phyloP scores from a whole-genome alignment of 2,888 invertebrate species.

The Drosophila quinaria region DNA sequence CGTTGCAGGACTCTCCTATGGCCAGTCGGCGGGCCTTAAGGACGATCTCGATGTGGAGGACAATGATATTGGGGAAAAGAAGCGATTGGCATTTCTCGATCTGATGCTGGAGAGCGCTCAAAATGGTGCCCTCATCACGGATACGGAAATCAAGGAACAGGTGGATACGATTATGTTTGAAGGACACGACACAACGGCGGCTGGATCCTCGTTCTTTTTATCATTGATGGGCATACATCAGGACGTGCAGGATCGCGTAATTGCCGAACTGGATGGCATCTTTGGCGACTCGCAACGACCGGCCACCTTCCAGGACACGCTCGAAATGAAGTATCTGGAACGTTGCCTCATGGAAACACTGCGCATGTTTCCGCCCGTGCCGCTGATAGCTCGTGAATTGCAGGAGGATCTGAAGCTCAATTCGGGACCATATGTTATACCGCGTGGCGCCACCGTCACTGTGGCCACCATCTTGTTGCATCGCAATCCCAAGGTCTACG shows the following conservation, averaged over 20 bases:
- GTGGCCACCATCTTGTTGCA: slow-evolving; percentile 90
- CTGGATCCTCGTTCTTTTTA: slow-evolving; percentile 93
- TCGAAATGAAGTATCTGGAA: slow-evolving; percentile 95
- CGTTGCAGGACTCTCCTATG: slow-evolving; percentile 90
- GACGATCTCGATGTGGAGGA: slow-evolving; percentile 93
- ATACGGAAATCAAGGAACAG: slow-evolving; percentile 93
- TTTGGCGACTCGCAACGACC: slow-evolving; percentile 92
- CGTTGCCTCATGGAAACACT: slow-evolving; percentile 93
- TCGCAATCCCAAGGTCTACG: slow-evolving; percentile 90
- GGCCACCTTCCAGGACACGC: slow-evolving; percentile 92
- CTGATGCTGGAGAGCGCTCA: slow-evolving; percentile 92
- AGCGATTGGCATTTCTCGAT: slow-evolving; percentile 94
- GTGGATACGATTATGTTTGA: slow-evolving; percentile 95
- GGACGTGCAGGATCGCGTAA: slow-evolving; percentile 90
- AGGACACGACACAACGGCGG: slow-evolving; percentile 94
- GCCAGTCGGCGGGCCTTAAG: slow-evolving; percentile 90
- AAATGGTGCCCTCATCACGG: slow-evolving; percentile 90
- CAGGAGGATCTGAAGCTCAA: slow-evolving; percentile 91
- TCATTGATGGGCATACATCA: slow-evolving; percentile 91
- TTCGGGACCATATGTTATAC: slow-evolving; percentile 89
- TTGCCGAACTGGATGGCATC: slow-evolving; percentile 91
- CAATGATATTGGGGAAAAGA: slow-evolving; percentile 92
- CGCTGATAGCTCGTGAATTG: slow-evolving; percentile 90
- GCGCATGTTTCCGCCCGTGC: slow-evolving; percentile 92
- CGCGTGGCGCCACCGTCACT: slow-evolving; percentile 88